Conservation (phyloP, 2,888 invertebrate species). For the Ormia ochracea region DNA sequence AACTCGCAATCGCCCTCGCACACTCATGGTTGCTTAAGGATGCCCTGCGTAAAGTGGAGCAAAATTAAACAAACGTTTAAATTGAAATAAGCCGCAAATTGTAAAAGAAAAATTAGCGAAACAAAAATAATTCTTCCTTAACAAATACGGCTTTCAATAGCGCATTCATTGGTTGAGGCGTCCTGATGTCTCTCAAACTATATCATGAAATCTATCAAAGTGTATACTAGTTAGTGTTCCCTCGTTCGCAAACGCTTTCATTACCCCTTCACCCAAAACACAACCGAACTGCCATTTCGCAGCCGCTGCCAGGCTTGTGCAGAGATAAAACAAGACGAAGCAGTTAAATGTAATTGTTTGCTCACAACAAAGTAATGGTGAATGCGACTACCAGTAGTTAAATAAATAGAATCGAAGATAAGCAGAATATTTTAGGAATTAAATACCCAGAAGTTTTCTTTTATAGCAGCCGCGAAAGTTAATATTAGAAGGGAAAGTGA, state of each 20-base stretch:
- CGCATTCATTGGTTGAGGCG: slow-evolving; percentile 43
- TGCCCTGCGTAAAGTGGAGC: neutral
- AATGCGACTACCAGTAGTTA: neutral
- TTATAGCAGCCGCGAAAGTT: neutral
- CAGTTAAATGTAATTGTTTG: slow-evolving; percentile 37
- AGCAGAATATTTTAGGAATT: slow-evolving; percentile 2
- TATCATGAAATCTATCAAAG: slow-evolving; percentile 6
- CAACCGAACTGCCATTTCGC: neutral
- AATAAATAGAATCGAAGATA: neutral
- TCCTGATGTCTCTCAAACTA: slow-evolving; percentile 37
- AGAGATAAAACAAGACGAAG: slow-evolving; percentile 46
- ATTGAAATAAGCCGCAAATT: slow-evolving; percentile 16
- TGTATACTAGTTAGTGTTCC: slow-evolving; percentile 16
- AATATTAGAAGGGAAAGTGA: no score
- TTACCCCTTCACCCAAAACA: slow-evolving; percentile 1
- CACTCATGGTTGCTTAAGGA: neutral
- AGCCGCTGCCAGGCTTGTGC: slow-evolving; percentile 39
- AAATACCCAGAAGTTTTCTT: neutral
- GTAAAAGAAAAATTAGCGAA: neutral
- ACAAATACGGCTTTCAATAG: slow-evolving; percentile 31
- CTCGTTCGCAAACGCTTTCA: slow-evolving; percentile 39
- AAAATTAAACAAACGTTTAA: slow-evolving; percentile 32
- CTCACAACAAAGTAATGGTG: slow-evolving; percentile 14
- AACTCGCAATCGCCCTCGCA: neutral
- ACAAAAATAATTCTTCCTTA: slow-evolving; percentile 49